phyloP scores from a whole-genome alignment of 1,140 invertebrate species.

The Euwallacea similis region DNA sequence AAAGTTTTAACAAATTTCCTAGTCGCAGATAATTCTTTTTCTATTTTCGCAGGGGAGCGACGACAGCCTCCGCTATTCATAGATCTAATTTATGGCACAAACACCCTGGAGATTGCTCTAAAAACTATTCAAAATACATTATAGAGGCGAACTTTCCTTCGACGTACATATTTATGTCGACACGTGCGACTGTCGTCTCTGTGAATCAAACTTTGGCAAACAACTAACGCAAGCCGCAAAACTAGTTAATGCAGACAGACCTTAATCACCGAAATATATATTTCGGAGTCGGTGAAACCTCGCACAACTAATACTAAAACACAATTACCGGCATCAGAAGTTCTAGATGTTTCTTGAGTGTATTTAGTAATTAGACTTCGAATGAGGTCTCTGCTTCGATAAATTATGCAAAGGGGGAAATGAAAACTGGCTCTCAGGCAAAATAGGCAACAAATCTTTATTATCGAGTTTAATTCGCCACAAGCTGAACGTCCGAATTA shows the following conservation, averaged over 20 bases:
- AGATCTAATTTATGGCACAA: not conserved
- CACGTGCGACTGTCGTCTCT: not conserved
- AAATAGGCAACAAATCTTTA: too few relatives aligned
- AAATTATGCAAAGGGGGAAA: too few relatives aligned
- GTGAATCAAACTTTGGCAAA: not conserved
- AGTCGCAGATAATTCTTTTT: slow-evolving; percentile 10
- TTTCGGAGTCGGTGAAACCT: not conserved
- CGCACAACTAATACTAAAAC: slow-evolving; percentile 1
- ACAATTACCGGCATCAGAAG: slow-evolving; percentile 1
- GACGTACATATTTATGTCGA: not conserved
- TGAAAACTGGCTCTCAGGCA: too few relatives aligned
- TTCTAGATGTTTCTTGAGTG: slow-evolving; percentile 3
- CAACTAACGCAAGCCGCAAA: not conserved
- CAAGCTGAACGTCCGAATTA: too few relatives aligned
- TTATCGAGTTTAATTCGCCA: too few relatives aligned
- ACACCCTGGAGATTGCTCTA: not conserved
- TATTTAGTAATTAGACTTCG: not conserved
- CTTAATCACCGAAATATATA: slow-evolving; percentile 1
- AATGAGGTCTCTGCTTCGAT: not conserved
- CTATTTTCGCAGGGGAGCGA: slow-evolving; percentile 3
- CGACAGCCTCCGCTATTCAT: too few relatives aligned
- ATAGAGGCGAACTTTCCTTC: not conserved
- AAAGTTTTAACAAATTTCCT: slow-evolving; percentile 16
- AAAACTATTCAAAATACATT: not conserved
- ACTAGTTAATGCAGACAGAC: slow-evolving; percentile 4